Evolutionary conservation across 2,797 vertebrate species (phyloP).

Genomic region (Anabacerthia variegaticeps): DNA sequence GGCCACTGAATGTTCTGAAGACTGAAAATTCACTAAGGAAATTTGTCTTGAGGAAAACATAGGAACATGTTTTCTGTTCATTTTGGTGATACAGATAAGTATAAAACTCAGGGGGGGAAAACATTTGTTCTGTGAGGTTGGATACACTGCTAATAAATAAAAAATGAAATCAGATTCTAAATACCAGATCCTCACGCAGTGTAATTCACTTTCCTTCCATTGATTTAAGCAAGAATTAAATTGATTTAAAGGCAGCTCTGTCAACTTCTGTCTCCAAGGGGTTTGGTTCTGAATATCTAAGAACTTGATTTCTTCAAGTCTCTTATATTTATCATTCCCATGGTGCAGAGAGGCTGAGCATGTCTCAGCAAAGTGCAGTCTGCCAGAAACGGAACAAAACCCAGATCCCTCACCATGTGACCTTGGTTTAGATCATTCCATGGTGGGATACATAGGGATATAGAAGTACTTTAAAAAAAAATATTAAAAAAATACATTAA

Average conservation of each 20-base stretch:
- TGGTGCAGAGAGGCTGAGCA: neutral
- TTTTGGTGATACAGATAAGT: neutral
- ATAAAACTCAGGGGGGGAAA: neutral
- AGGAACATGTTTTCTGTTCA: neutral
- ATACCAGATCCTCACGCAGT: neutral
- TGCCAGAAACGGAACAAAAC: neutral
- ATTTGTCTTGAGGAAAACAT: neutral
- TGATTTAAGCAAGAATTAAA: conserved; percentile 33
- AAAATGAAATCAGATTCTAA: neutral
- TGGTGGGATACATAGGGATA: neutral
- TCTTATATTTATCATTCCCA: neutral
- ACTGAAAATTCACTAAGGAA: neutral
- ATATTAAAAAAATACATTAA: neutral
- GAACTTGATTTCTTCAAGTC: neutral
- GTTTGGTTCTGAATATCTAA: neutral
- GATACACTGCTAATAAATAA: neutral
- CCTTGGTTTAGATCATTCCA: neutral
- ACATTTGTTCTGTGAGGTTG: neutral
- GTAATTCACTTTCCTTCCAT: neutral
- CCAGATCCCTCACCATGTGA: neutral
- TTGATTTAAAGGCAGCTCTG: neutral
- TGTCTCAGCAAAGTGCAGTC: neutral
- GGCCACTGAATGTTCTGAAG: neutral
- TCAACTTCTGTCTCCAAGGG: neutral
- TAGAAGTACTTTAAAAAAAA: neutral